Base-by-base conservation (phyloP, 2,113 vertebrate genomes). In the Prunella himalayana region DNA sequence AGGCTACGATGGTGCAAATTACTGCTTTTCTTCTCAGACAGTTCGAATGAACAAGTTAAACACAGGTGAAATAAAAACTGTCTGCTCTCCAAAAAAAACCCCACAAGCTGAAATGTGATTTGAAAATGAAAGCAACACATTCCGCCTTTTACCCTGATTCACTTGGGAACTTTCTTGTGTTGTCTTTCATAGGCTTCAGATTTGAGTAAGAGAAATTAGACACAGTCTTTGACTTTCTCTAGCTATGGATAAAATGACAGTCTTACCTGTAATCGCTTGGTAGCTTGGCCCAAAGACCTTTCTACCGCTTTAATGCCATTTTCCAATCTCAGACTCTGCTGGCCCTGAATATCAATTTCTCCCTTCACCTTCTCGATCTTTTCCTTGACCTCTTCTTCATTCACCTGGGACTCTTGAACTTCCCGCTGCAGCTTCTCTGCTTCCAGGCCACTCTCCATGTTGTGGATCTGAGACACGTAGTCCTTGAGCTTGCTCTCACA, bases 291-390 rank as follows among this genome's bases (percentile, higher is more conserved):
- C 41, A 99, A 97, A 15, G 99, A 99, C 56, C 99, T 96, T 82
- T 99, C 99, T 79, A 99, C 98, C 5, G 99, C 99, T 94, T 99
- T 98, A 95, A 98, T 99, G 86, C 99, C 99, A 33, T 99, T 99
- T 95, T 99, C 99, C 95, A 99, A 89, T 83, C 99, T 98, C 37
- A 99, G 96, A 20, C 98, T 99, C 81, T 99, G 99, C 90, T 99
- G 99, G 66, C 98, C 98, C 91, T 99, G 99, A 63, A 98, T 72
- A 90, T 99, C 99, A 21, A 99, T 97, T 82, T 99, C 99, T 5
- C 98, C 97, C 71, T 97, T 98, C 84, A 99, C 98, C 84, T 99
- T 98, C 41, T 99, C 98, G 1, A 99, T 98, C 93, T 99, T 99
- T 47, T 98, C 98, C 82, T 98, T 98, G 49, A 99, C 98, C 39